Conservation (phyloP, 2,797 vertebrate species). For the Scleropages formosus region DNA sequence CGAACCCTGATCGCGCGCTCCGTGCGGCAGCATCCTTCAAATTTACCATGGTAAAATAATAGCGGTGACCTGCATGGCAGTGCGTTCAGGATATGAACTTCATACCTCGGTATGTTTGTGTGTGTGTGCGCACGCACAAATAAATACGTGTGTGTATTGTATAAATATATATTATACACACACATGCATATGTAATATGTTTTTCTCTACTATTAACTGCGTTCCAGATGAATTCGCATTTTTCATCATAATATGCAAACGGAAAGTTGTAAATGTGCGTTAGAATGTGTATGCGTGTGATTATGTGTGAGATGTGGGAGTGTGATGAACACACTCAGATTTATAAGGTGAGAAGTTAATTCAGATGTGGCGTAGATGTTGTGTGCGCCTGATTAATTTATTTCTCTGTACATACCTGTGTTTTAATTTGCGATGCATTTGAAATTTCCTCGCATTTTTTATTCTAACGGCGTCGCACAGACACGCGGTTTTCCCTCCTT, state of each 20-base stretch:
- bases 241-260: not conserved
- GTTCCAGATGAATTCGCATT: too few relatives aligned
- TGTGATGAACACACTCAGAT: too few relatives aligned
- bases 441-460: not conserved
- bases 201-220: too few relatives aligned
- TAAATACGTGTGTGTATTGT: not conserved
- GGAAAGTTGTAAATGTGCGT: not conserved
- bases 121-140: not conserved
- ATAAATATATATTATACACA: not conserved
- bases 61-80: too few relatives aligned
- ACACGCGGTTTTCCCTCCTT: not conserved
- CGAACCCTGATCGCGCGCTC: not conserved
- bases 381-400: not conserved
- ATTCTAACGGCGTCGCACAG: not conserved
- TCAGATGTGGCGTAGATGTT: too few relatives aligned
- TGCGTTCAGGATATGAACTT: too few relatives aligned
- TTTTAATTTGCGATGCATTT: not conserved
- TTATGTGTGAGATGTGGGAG: not conserved
- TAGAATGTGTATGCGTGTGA: not conserved
- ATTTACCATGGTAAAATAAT: too few relatives aligned
- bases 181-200: slow-evolving; percentile 5
- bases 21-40: too few relatives aligned
- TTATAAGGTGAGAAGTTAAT: too few relatives aligned
- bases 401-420: not conserved
- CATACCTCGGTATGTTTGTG: too few relatives aligned